A percentile compares a stretch with the other conserved stretches of the same genome.
These are phyloP conservation scores for Acanthosepion esculentum DNA, from an alignment of 2,888 invertebrate species.

Conservation along the genomic window DNA sequence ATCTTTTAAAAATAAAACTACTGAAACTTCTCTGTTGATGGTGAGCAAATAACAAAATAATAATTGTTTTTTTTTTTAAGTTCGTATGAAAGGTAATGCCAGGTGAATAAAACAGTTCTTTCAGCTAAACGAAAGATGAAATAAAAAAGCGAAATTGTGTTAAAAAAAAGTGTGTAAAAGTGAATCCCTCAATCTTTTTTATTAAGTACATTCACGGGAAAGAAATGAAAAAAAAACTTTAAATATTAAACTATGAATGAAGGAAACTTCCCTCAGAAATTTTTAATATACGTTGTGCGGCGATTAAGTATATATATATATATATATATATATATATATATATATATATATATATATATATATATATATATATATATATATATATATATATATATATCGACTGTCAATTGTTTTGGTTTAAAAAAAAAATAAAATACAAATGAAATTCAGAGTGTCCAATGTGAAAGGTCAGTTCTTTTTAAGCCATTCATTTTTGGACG, in stretches of 20 bases:
- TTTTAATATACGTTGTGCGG: not conserved
- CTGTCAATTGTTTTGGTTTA: not conserved
- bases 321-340: constrained; percentile 33
- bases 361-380: not conserved
- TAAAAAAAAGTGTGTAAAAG: not conserved
- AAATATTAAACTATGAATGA: not conserved
- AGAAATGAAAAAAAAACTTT: not conserved
- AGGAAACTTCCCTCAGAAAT: not conserved
- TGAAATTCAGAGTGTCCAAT: not conserved
- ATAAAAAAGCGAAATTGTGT: no score
- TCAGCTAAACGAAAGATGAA: not conserved
- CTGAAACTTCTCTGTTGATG: not conserved
- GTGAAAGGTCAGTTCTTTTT: not conserved
- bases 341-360: constrained; percentile 33
- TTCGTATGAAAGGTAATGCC: not conserved
- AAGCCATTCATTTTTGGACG: not conserved
- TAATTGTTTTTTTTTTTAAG: not conserved
- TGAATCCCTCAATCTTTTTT: not conserved
- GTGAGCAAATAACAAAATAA: not conserved
- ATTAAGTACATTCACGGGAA: not conserved
- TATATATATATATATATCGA: not conserved
- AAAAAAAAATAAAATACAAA: not conserved
- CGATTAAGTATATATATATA: not conserved
- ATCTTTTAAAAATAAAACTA: not conserved
- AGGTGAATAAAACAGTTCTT: not conserved